phyloP scores from a whole-genome alignment of 2,113 vertebrate genomes.

The Percopsis transmontana region DNA sequence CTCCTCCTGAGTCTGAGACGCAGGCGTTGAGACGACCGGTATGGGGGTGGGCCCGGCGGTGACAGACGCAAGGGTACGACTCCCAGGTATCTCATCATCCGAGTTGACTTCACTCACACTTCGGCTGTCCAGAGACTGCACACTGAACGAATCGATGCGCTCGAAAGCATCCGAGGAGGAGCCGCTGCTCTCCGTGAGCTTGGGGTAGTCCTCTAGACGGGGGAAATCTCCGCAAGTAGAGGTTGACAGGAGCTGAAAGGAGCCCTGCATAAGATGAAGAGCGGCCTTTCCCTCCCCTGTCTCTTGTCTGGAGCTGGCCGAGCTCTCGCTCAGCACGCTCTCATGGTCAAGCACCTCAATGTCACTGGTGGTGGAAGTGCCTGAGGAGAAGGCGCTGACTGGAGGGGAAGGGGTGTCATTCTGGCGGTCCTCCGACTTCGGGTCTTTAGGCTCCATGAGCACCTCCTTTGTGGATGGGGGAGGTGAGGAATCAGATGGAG shows the following conservation, averaged over 20 bases:
- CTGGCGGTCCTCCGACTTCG: slow-evolving; percentile 92
- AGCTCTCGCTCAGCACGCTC: slow-evolving; percentile 97
- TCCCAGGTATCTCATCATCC: slow-evolving; percentile 91
- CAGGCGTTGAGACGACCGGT: slow-evolving; percentile 60
- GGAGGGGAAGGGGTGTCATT: slow-evolving; percentile 96
- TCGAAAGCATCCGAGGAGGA: slow-evolving; percentile 98
- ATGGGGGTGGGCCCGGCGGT: slow-evolving; percentile 68
- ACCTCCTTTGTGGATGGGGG: slow-evolving; percentile 77
- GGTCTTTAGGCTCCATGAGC: slow-evolving; percentile 83
- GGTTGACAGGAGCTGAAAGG: slow-evolving; percentile 93
- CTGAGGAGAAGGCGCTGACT: slow-evolving; percentile 94
- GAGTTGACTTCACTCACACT: slow-evolving; percentile 99
- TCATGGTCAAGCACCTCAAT: slow-evolving; percentile 98
- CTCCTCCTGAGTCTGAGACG: slow-evolving; percentile 35
- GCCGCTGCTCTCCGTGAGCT: slow-evolving; percentile 92
- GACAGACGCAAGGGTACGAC: slow-evolving; percentile 83
- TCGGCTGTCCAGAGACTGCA: slow-evolving; percentile 95
- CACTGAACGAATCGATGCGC: slow-evolving; percentile 95
- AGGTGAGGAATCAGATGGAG: slow-evolving; percentile 62
- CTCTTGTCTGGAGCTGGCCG: slow-evolving; percentile 94
- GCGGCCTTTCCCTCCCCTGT: slow-evolving; percentile 86
- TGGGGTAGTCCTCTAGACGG: slow-evolving; percentile 91
- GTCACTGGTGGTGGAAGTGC: slow-evolving; percentile 97
- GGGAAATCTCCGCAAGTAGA: slow-evolving; percentile 91
- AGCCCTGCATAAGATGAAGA: slow-evolving; percentile 95